phyloP scores from a whole-genome alignment of 37 sponge, comb jelly and placozoan species.

The Haliclona indistincta region DNA sequence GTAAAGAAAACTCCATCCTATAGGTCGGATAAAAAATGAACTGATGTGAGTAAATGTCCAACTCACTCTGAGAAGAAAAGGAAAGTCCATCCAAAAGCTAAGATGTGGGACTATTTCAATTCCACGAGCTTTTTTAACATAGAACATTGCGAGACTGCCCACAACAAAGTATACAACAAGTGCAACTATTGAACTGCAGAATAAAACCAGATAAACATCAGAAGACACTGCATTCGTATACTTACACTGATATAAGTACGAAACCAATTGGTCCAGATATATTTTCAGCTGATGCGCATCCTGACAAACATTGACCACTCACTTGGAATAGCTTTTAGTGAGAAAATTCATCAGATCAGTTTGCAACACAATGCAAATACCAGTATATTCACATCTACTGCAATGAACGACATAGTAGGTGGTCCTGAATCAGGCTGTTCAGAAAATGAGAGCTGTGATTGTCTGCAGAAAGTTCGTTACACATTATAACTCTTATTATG shows the following conservation, averaged over 20 bases:
- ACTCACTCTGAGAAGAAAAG: slow-evolving; percentile 30
- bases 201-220: too few relatives aligned
- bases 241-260: neutral
- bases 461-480: too few relatives aligned
- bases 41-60: neutral
- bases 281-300: neutral
- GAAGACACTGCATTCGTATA: neutral
- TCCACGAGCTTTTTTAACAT: slow-evolving; percentile 23
- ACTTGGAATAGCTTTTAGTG: too few relatives aligned
- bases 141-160: neutral
- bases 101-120: slow-evolving; percentile 42
- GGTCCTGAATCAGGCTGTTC: too few relatives aligned
- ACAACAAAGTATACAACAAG: neutral
- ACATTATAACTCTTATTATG: too few relatives aligned
- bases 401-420: too few relatives aligned
- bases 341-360: too few relatives aligned
- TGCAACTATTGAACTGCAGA: neutral
- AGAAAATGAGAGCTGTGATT: too few relatives aligned
- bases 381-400: too few relatives aligned
- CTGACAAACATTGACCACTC: neutral
- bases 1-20: slow-evolving; percentile 2
- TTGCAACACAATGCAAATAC: too few relatives aligned
- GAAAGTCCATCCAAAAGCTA: slow-evolving; percentile 37
- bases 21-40: neutral
- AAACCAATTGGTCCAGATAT: neutral